Evolutionary conservation across 2,888 invertebrate species (phyloP).

Genomic region (Hylaea fasciaria): DNA sequence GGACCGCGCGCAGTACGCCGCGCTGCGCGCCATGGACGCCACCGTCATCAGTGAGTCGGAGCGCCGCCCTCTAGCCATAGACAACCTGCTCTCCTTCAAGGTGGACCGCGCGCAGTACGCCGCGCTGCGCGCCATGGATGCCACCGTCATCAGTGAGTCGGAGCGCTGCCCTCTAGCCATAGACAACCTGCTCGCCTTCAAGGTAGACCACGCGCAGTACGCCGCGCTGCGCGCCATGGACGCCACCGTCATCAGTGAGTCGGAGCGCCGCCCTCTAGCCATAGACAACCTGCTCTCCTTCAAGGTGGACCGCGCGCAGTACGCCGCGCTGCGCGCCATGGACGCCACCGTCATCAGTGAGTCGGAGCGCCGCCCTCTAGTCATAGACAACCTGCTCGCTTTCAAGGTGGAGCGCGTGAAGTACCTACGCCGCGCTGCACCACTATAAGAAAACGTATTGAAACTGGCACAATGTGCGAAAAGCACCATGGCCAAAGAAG

Average conservation of each 20-base stretch:
- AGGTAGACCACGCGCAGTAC: slow-evolving; percentile 41
- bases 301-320: slow-evolving; percentile 42
- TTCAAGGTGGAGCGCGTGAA: slow-evolving; percentile 45
- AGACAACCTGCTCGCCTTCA: slow-evolving; percentile 60
- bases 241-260: slow-evolving; percentile 57
- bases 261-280: slow-evolving; percentile 25
- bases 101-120: slow-evolving; percentile 40
- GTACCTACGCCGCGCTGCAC: slow-evolving; percentile 40
- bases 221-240: slow-evolving; percentile 52
- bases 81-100: slow-evolving; percentile 58
- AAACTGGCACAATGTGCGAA: no score
- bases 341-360: slow-evolving; percentile 60
- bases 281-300: slow-evolving; percentile 61
- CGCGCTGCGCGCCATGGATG: slow-evolving; percentile 54
- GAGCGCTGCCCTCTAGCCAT: slow-evolving; percentile 39
- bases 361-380: slow-evolving; percentile 35
- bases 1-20: slow-evolving; percentile 34
- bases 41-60: slow-evolving; percentile 53
- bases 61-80: slow-evolving; percentile 46
- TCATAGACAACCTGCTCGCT: slow-evolving; percentile 59
- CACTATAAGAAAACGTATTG: no score
- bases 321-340: slow-evolving; percentile 47
- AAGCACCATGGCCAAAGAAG: no score
- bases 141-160: slow-evolving; percentile 54
- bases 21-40: slow-evolving; percentile 56